These are phyloP conservation scores for Calypte anna DNA, from an alignment of 2,113 vertebrate species.

Conservation along the genomic window DNA sequence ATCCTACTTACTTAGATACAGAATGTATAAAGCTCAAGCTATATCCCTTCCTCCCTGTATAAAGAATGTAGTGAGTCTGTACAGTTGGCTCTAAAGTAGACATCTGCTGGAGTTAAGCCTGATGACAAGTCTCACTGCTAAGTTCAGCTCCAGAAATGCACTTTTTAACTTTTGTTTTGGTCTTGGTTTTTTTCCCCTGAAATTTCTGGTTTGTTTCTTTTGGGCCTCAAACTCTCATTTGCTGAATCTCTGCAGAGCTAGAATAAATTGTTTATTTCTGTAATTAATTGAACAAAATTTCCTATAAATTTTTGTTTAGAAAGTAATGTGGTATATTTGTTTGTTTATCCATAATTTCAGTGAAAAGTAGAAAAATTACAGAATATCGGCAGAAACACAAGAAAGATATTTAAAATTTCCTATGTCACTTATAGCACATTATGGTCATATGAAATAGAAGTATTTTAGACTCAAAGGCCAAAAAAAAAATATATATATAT, in stretches of 20 bases:
- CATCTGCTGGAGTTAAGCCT: not conserved
- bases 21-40: not conserved
- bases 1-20: not conserved
- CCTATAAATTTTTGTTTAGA: fast-evolving
- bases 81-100: not conserved
- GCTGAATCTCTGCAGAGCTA: not conserved
- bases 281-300: not conserved
- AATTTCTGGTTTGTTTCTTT: not conserved
- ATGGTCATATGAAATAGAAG: not conserved
- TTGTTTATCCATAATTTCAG: not conserved
- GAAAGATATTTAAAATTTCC: not conserved
- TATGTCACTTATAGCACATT: not conserved
- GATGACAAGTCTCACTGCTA: not conserved
- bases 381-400: not conserved
- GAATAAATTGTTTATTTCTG: not conserved
- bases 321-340: not conserved
- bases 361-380: not conserved
- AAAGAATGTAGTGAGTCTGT: not conserved
- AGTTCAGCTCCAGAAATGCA: not conserved
- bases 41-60: not conserved
- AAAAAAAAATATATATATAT: not conserved
- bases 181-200: not conserved
- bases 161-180: not conserved
- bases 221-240: not conserved
- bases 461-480: not conserved